phyloP scores from a whole-genome alignment of 2,888 invertebrate genomes.

The Drosophila helvetica region DNA sequence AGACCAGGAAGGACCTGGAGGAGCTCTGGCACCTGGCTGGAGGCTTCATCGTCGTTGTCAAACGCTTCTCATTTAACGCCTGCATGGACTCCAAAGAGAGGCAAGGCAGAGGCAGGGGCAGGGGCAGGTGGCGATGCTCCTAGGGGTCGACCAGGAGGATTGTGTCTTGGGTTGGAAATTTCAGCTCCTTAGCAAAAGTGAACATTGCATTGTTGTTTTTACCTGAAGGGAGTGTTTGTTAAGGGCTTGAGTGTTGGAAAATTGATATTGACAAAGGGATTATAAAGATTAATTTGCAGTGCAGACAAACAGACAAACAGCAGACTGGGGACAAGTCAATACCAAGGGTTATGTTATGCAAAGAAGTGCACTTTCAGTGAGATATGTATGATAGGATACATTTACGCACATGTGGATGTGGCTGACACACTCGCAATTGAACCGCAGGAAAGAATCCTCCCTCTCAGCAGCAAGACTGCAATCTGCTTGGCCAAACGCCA shows the following conservation, averaged over 20 bases:
- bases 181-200: constrained; percentile 34
- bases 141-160: constrained; percentile 6
- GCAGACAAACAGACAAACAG: neutral
- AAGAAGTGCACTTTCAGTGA: neutral
- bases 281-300: constrained; percentile 28
- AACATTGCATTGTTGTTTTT: constrained; percentile 45
- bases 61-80: constrained; percentile 74
- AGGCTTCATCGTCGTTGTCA: constrained; percentile 48
- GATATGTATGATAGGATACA: neutral
- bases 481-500: constrained; percentile 13
- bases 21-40: constrained; percentile 1
- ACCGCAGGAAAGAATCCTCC: constrained; percentile 8
- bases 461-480: constrained; percentile 10
- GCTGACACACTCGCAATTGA: neutral
- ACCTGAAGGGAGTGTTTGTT: constrained; percentile 15
- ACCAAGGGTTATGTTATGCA: neutral
- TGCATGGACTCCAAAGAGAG: constrained; percentile 45
- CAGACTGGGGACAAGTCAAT: constrained; percentile 1
- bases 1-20: constrained; percentile 2
- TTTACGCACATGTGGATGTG: neutral
- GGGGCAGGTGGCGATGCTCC: constrained; percentile 1
- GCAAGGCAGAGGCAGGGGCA: neutral
- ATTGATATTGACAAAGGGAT: constrained; percentile 35
- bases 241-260: constrained; percentile 7
- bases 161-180: constrained; percentile 33